Conservation (phyloP, 2,888 invertebrate species). For the Druceiella hillmani region DNA sequence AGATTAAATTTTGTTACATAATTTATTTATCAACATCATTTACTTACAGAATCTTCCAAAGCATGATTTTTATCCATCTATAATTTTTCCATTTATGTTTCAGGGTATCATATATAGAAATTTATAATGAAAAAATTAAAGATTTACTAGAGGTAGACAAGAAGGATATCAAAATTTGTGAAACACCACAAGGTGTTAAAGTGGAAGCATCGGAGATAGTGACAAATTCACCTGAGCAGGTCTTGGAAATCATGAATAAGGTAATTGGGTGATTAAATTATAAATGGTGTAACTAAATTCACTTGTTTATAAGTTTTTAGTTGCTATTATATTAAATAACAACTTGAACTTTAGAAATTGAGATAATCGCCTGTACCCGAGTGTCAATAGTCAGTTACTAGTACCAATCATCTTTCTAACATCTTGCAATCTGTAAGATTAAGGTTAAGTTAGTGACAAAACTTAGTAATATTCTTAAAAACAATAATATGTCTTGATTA, state of each 20-base stretch:
- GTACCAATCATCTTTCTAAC: too few species aligned
- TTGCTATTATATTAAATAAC: too few species aligned
- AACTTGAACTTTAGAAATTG: neutral
- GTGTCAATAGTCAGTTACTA: too few species aligned
- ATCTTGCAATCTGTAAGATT: too few species aligned
- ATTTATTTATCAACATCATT: too few species aligned
- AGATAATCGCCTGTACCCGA: too few species aligned
- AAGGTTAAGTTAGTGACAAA: too few species aligned
- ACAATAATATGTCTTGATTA: neutral
- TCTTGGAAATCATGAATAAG: conserved; percentile 52
- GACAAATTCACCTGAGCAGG: conserved; percentile 56
- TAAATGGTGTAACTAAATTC: neutral
- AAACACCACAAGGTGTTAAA: conserved; percentile 56
- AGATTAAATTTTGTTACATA: too few species aligned
- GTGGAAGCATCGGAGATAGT: conserved; percentile 63
- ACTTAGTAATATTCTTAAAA: too few species aligned
- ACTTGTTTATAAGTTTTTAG: conserved; percentile 27
- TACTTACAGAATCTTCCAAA: conserved; percentile 4
- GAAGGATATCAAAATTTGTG: conserved; percentile 59
- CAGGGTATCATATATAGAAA: conserved; percentile 81
- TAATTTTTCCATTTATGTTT: conserved; percentile 24
- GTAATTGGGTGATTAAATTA: conserved; percentile 27
- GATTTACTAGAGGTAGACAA: conserved; percentile 64
- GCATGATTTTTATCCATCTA: conserved; percentile 11
- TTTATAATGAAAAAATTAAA: conserved; percentile 79